Conservation (phyloP, 2,888 invertebrate species). For the Hydroisotoma schaefferi region DNA sequence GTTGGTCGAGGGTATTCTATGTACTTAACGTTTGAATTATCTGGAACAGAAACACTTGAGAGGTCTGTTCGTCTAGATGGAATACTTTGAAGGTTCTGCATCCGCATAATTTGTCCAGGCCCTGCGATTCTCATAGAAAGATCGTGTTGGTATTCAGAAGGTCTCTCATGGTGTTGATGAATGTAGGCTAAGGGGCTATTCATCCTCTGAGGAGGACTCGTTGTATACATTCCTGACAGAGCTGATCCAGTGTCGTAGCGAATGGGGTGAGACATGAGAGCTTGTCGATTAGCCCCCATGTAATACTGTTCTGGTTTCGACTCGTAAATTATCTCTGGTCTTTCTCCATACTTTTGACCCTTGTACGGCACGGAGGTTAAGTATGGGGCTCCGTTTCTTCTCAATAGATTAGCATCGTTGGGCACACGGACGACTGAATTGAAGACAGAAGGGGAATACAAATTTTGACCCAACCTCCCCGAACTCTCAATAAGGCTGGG, state of each 20-base stretch:
- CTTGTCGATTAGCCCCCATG: constrained; percentile 34
- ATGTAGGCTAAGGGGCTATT: not conserved
- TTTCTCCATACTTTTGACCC: constrained; percentile 22
- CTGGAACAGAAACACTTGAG: constrained; percentile 1
- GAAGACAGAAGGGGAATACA: constrained; percentile 14
- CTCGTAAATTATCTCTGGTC: constrained; percentile 36
- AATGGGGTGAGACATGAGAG: constrained; percentile 27
- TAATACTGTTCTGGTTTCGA: constrained; percentile 36
- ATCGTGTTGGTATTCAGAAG: constrained; percentile 1
- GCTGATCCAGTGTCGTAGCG: constrained; percentile 38
- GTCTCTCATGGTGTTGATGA: constrained; percentile 1
- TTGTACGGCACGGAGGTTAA: constrained; percentile 16
- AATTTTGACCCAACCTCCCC: constrained; percentile 5
- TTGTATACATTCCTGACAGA: constrained; percentile 36
- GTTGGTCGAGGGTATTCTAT: constrained; percentile 26
- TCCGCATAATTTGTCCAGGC: constrained; percentile 9
- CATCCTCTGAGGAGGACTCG: constrained; percentile 26
- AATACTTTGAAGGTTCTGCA: constrained; percentile 28
- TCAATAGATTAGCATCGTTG: constrained; percentile 24
- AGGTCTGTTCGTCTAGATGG: constrained; percentile 6
- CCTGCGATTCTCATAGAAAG: constrained; percentile 15
- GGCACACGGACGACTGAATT: constrained; percentile 7
- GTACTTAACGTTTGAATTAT: constrained; percentile 29
- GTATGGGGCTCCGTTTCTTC: constrained; percentile 20
- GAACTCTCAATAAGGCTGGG: not conserved